Evolutionary conservation across 2,888 invertebrate genomes (phyloP).

Genomic region (Chromoteleia sp.): DNA sequence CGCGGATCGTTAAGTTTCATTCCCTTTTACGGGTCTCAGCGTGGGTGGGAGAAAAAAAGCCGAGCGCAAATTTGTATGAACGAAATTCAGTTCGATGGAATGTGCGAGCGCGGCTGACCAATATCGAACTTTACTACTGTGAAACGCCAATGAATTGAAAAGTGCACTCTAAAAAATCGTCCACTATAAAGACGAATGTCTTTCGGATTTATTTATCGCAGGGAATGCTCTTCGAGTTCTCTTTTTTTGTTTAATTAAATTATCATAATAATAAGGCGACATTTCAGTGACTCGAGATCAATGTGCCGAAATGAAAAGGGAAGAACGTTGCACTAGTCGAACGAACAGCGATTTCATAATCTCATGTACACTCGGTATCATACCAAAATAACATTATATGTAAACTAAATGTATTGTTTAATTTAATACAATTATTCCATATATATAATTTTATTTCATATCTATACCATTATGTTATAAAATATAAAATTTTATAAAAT

Average conservation of each 20-base stretch:
- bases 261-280: conserved; percentile 1
- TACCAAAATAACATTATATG: too few species aligned
- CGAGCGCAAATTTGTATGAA: conserved; percentile 53
- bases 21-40: conserved; percentile 29
- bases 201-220: conserved; percentile 4
- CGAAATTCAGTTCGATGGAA: conserved; percentile 25
- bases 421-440: too few species aligned
- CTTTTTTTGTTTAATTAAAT: neutral
- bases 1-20: conserved; percentile 43
- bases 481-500: too few species aligned
- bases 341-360: too few species aligned
- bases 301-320: too few species aligned
- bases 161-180: conserved; percentile 34
- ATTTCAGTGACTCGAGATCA: too few species aligned
- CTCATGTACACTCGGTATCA: too few species aligned
- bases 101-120: conserved; percentile 48
- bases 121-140: conserved; percentile 59
- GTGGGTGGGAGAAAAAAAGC: conserved; percentile 1
- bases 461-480: too few species aligned
- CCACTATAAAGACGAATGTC: conserved; percentile 35
- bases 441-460: too few species aligned
- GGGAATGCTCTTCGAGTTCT: neutral
- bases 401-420: too few species aligned
- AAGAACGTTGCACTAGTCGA: too few species aligned
- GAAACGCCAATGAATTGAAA: conserved; percentile 35